phyloP scores from a whole-genome alignment of 2,888 invertebrate genomes.

The Aporophyla lueneburgensis region DNA sequence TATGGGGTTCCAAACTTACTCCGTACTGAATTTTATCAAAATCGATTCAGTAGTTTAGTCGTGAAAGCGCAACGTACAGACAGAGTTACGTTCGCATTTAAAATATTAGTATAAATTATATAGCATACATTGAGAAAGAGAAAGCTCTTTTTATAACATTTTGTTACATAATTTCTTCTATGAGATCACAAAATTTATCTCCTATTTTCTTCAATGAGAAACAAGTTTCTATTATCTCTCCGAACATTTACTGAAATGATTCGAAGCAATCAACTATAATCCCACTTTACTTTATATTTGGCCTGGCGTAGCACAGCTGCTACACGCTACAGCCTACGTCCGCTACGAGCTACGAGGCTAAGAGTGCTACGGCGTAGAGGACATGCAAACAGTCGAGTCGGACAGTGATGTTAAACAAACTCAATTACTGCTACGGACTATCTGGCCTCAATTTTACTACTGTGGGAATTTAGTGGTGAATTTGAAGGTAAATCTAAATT shows the following conservation, averaged over 20 bases:
- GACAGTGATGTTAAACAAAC: slow-evolving; percentile 61
- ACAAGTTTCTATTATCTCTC: not conserved
- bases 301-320: slow-evolving; percentile 54
- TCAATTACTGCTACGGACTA: slow-evolving; percentile 53
- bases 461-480: slow-evolving; percentile 11
- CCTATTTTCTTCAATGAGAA: not conserved
- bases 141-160: not conserved
- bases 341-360: slow-evolving; percentile 56
- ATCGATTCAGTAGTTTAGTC: too few relatives aligned
- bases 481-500: slow-evolving; percentile 2
- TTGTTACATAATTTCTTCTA: not conserved
- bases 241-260: slow-evolving; percentile 18
- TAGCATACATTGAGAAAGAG: too few relatives aligned
- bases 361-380: slow-evolving; percentile 59
- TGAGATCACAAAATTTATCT: not conserved
- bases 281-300: slow-evolving; percentile 42
- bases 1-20: too few relatives aligned
- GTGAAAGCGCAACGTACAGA: too few relatives aligned
- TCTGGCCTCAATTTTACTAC: slow-evolving; percentile 47
- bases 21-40: too few relatives aligned
- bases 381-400: slow-evolving; percentile 59
- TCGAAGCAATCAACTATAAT: slow-evolving; percentile 27
- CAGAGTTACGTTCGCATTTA: too few relatives aligned
- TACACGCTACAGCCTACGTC: slow-evolving; percentile 43
- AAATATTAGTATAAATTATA: too few relatives aligned